Conservation (phyloP, 2,888 invertebrate species). For the Drosophila neotestacea region DNA sequence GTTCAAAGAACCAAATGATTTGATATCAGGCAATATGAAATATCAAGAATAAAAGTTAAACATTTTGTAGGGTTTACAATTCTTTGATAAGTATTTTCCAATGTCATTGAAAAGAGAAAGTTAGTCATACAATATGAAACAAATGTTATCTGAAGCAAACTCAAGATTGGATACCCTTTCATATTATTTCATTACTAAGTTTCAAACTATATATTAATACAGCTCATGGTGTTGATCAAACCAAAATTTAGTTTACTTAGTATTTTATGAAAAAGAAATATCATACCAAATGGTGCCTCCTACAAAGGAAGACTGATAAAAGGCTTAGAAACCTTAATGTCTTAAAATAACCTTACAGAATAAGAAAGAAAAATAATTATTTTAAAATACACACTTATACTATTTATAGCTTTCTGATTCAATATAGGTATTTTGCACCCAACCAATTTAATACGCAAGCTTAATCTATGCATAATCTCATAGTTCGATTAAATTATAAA, state of each 20-base stretch:
- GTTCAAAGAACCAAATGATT: conserved; percentile 22
- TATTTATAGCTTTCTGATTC: conserved; percentile 2
- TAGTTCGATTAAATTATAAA: conserved; percentile 8
- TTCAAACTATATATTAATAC: neutral
- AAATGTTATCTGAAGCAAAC: neutral
- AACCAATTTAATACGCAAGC: neutral
- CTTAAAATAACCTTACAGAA: neutral
- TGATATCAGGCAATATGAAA: conserved; percentile 15
- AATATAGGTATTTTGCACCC: neutral
- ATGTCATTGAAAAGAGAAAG: neutral
- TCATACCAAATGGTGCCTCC: neutral
- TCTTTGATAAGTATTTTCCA: neutral
- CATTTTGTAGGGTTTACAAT: neutral
- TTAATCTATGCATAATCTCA: conserved; percentile 33
- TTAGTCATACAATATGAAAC: conserved; percentile 14
- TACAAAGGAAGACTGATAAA: conserved; percentile 6
- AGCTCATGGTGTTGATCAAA: neutral
- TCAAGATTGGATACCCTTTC: neutral
- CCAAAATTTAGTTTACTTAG: neutral
- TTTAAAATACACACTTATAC: neutral
- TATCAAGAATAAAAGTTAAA: neutral
- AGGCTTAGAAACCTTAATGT: neutral
- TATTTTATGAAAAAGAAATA: neutral
- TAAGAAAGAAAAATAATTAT: neutral
- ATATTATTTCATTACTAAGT: neutral